These are phyloP conservation scores for Cryptoblepharus egeriae DNA, from an alignment of 2,797 vertebrate genomes.

Conservation along the genomic window DNA sequence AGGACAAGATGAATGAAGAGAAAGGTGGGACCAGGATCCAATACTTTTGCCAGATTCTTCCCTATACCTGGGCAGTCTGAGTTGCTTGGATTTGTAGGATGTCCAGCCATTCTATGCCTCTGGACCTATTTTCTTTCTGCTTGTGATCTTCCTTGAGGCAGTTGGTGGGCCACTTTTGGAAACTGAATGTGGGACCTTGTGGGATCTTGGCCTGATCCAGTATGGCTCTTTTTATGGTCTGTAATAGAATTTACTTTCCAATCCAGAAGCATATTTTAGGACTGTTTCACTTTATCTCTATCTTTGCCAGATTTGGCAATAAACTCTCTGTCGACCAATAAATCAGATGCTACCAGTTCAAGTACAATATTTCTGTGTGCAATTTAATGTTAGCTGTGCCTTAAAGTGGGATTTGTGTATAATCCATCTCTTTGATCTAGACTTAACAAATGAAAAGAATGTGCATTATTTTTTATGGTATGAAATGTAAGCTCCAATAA, in stretches of 20 bases:
- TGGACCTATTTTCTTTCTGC: too few species aligned
- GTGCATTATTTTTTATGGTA: constrained; percentile 32
- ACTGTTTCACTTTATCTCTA: constrained; percentile 24
- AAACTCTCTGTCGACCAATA: constrained; percentile 30
- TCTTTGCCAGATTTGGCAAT: constrained; percentile 23
- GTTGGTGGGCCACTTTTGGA: too few species aligned
- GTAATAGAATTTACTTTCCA: not conserved
- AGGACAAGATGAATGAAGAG: too few species aligned
- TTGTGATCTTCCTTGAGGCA: too few species aligned
- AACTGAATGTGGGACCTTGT: too few species aligned
- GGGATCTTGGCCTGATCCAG: too few species aligned
- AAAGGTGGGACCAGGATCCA: too few species aligned
- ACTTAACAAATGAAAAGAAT: constrained; percentile 46
- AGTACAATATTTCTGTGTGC: not conserved
- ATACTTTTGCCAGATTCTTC: too few species aligned
- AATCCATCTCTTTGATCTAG: constrained; percentile 58
- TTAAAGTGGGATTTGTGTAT: constrained; percentile 31
- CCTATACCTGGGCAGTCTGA: too few species aligned
- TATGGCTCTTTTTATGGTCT: not conserved
- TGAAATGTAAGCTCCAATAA: constrained; percentile 41
- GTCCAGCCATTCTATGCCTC: too few species aligned
- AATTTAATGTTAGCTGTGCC: constrained; percentile 44
- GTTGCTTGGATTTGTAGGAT: too few species aligned
- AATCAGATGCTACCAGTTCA: constrained; percentile 29
- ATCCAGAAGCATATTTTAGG: constrained; percentile 4